Base-by-base conservation (phyloP, 1,140 invertebrate genomes). In the Aphaenogaster rudis region DNA sequence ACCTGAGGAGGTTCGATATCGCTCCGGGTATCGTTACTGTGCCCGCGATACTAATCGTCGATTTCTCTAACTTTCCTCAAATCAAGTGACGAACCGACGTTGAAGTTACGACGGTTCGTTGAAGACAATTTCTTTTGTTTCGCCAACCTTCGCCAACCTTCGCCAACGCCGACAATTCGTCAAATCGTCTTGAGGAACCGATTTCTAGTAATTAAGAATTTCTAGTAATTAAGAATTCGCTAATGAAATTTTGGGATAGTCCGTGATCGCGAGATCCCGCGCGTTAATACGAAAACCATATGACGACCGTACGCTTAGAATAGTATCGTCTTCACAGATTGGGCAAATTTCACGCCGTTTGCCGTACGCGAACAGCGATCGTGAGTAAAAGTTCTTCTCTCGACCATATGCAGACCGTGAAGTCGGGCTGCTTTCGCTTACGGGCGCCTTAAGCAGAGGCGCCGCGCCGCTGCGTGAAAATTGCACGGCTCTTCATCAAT, bases 311-410 rank as follows among this genome's bases (percentile, higher is more conserved):
- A 28, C 28, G 28, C 3, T 21, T 72, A 13, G 69, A 63, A 63
- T n/a, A 74, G 5, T 74, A 50, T 61, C 54, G n/a, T 50, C 13
- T 33, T 39, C 11, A 48, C 6, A 74, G 67, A 74, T 61, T 74
- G 69, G 3, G 42, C 42, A 4, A 82, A 84, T 84, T 84, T 76
- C 80, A 84, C 80, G 36, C 42, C 5, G 21, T 48, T 21, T 45
- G 28, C 3, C 28, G 42, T 74, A 72, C 67, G 13, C 28, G 50
- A 71, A 81, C 33, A 11, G n/a, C 33, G 88, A 63, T 76, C 87
- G 90, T 88, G 92, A 94, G 94, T 95, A 94, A 94, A 94, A 95
- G 93, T 94, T 93, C 91, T 92, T 54, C 81, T 90, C 89, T 93
- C 86, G 88, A 89, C 86, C 92, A 92, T 94, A 95, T 94, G 92